Base-by-base conservation (phyloP, 2,888 invertebrate genomes). In the Andrena flavipes region DNA sequence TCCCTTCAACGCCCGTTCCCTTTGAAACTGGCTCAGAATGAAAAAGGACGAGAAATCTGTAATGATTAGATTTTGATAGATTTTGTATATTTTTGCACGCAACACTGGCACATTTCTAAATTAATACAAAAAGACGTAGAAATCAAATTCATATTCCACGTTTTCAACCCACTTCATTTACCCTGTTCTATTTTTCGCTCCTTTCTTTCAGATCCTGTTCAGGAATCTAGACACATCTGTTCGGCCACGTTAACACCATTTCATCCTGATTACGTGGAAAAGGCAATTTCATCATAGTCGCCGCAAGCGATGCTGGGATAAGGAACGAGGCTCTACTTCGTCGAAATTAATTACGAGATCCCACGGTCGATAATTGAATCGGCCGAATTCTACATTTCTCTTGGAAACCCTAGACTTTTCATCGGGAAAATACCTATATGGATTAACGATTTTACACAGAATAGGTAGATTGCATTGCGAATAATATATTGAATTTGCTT, bases 291-390 rank as follows among this genome's bases (percentile, higher is more conserved):
- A 54, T 48, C 67, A 59, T 59, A 60, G 42, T 67, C 49, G 59
- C 33, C 67, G 62, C 33, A 30, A 71, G 62, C 20, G 51, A 51
- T 51, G 51, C 8, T 20, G 7, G 20, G 20, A 16, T 42, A 42
- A 42, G 42, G 42, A 16, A 42, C 16, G 42, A 42, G 42, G 13
- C 13, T 42, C 42, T 26, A 56, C 59, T 10, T 33, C 64, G 64
- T 35, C 33, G 74, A 60, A 74, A 74, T 67, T 74, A 67, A 74
- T 74, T 74, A 60, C 20, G n/a, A 26, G 60, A 29, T 42, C 56
- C 67, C 49, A 67, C 60, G 67, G 67, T 60, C 74, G 74, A 67
- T 74, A 67, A 67, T n/a, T 20, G 6, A 20, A 20, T 51, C 20
- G 51, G 1, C 20, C 20, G 51, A 51, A 51, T 51, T 51, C 20